Base-by-base conservation (phyloP, 2,113 vertebrate genomes). In the Macaca nemestrina region DNA sequence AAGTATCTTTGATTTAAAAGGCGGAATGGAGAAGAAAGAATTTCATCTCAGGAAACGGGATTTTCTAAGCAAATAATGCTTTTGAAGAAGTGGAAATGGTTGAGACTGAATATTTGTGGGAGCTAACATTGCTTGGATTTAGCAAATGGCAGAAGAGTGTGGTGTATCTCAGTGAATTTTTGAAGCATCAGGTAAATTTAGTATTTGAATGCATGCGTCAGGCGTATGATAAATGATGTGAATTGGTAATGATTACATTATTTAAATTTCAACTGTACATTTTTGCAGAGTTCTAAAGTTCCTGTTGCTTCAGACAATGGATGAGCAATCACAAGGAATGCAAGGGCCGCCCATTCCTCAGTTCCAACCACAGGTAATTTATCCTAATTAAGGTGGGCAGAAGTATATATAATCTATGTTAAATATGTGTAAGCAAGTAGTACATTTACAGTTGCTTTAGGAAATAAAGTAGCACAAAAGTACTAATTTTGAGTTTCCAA, bases 361-460 rank as follows among this genome's bases (percentile, higher is more conserved):
- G 68, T 99, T 99, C 98, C 99, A 99, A 59, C 98, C 99, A 45
- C 99, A 99, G 99, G 99, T 99, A 99, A 27, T 4, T 45, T 64
- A 52, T 93, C 87, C 52, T 83, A 27, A 68, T 35, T 50, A 57
- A 18, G 9, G 20, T 18, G 16, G 57, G 8, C 1, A 22, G 12
- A 10, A 8, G 8, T 18, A 9, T 22, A 10, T 35, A 3, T 57
- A 6, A 3, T 50, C 27, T 75, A 2, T 67, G n/a, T 45, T 25
- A 72, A 48, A 45, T 55, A 13, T 45, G 18, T 27, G 30, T 25
- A n/a, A 64, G 6, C 10, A 70, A 79, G 22, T 13, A 38, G 64
- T 61, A 12, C 14, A 45, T 52, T 86, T 22, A 9, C 4, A 75
- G 64, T 68, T 45, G 52, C 35, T 81, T 73, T 68, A 79, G 57